Evolutionary conservation across 2,797 vertebrate genomes (phyloP).

Genomic region (Helarctos malayanus): DNA sequence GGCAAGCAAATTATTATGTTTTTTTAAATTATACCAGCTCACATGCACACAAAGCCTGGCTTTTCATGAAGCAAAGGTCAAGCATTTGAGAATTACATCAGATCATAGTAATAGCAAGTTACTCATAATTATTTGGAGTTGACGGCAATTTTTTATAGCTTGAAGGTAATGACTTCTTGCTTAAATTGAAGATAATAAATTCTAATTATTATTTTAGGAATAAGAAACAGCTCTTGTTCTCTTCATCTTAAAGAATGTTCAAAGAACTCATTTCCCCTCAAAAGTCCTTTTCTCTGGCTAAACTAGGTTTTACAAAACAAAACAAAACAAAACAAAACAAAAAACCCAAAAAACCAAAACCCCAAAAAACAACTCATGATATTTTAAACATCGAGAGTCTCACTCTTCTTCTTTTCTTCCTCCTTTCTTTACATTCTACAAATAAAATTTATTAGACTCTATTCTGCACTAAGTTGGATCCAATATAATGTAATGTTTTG

Average conservation of each 20-base stretch:
- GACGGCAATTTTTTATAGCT: background rate
- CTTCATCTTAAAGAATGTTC: background rate
- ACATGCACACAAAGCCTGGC: background rate
- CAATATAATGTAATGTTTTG: conserved; percentile 19
- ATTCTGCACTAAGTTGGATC: background rate
- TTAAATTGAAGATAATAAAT: conserved; percentile 18
- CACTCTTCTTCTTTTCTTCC: background rate
- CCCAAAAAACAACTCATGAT: background rate
- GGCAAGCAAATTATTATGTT: background rate
- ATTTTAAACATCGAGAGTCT: background rate
- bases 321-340: background rate
- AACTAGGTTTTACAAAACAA: background rate
- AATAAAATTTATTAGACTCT: background rate
- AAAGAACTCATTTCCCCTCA: background rate
- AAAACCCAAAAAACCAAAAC: background rate
- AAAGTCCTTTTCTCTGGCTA: background rate
- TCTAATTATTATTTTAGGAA: conserved; percentile 11
- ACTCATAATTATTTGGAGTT: background rate
- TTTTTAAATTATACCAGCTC: background rate
- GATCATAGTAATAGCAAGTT: background rate
- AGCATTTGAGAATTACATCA: background rate
- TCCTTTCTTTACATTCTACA: background rate
- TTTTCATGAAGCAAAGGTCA: conserved; percentile 35
- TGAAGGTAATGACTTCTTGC: background rate
- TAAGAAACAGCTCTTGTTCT: background rate